Percentiles rank a stretch among this genome's conserved stretches.
phyloP scores from a whole-genome alignment of 2,797 vertebrate species.

The Gorsachius magnificus region DNA sequence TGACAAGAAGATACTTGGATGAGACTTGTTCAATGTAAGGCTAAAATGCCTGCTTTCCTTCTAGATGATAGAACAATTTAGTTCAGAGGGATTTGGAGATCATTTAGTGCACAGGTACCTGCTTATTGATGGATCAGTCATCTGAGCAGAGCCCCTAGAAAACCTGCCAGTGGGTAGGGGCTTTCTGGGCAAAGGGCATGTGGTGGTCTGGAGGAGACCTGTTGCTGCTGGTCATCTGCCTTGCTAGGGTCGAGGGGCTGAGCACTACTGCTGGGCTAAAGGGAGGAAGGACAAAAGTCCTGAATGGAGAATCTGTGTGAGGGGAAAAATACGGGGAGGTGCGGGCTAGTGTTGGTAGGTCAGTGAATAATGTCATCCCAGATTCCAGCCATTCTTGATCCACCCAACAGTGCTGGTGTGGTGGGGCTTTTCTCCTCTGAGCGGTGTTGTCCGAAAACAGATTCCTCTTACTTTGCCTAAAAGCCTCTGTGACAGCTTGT shows the following conservation, averaged over 20 bases:
- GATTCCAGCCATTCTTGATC: background rate
- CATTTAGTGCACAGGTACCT: background rate
- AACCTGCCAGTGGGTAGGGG: background rate
- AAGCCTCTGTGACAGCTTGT: background rate
- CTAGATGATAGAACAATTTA: background rate
- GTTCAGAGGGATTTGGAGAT: background rate
- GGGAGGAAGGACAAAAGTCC: background rate
- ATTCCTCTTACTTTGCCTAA: background rate
- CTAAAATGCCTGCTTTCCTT: background rate
- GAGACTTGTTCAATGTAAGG: background rate
- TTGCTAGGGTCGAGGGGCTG: background rate
- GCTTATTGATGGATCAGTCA: background rate
- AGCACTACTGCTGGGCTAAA: background rate
- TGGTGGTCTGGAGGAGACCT: background rate
- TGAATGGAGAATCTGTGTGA: fast-evolving
- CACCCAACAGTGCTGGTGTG: background rate
- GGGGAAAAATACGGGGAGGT: background rate
- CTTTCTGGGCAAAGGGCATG: fast-evolving
- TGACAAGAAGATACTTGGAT: background rate
- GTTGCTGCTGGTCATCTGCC: background rate
- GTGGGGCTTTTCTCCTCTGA: background rate
- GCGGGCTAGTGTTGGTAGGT: background rate
- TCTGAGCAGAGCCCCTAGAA: background rate
- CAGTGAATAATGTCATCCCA: background rate
- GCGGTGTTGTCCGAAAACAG: background rate